A percentile compares a stretch with the other conserved stretches of the same genome.
Conservation (phyloP, 1,140 invertebrate genomes). For the Melipona quadrifasciata region DNA sequence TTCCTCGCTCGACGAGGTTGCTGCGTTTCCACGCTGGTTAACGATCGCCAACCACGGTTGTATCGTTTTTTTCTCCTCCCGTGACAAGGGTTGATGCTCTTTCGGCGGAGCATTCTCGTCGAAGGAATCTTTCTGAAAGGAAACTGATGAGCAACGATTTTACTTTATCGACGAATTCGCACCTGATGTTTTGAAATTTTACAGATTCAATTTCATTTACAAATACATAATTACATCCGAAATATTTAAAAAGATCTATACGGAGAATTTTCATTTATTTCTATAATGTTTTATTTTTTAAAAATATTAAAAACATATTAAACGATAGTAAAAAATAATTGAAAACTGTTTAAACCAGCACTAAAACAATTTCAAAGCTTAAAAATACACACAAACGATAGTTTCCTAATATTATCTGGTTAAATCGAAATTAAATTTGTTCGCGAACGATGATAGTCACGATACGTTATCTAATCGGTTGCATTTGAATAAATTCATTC, state of each 20-base stretch:
- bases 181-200: not conserved
- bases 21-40: slow-evolving; percentile 41
- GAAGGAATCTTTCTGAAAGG: slow-evolving; percentile 77
- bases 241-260: not conserved
- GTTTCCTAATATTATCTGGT: not conserved
- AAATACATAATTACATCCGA: not conserved
- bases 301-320: not conserved
- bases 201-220: not conserved
- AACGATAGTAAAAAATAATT: not conserved
- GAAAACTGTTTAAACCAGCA: not conserved
- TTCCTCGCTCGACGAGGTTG: slow-evolving; percentile 33
- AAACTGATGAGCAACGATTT: slow-evolving; percentile 71
- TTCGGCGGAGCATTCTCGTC: slow-evolving; percentile 62
- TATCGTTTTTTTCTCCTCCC: slow-evolving; percentile 58
- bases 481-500: slow-evolving; percentile 20
- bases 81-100: slow-evolving; percentile 51
- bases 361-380: not conserved
- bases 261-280: not conserved
- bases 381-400: not conserved
- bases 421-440: not conserved
- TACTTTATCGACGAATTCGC: not conserved
- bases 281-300: not conserved
- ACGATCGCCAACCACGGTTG: slow-evolving; percentile 36
- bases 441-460: not conserved
- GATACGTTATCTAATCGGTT: not conserved